Evolutionary conservation across 64 coral and sea anemone genomes (phyloP).

Genomic region (Orbicella faveolata): DNA sequence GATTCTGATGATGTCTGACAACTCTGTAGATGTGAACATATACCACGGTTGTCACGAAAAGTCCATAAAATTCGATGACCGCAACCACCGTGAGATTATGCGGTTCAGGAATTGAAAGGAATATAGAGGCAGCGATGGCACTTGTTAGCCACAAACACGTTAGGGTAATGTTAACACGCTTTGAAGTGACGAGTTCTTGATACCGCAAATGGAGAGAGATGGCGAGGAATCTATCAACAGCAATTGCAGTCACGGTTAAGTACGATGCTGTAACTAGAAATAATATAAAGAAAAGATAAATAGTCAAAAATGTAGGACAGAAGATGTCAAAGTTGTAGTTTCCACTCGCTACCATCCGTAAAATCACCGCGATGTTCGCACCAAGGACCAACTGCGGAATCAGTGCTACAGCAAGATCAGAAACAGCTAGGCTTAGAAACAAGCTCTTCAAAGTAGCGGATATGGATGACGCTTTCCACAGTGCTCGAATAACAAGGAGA

Average conservation of each 20-base stretch:
- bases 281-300: not conserved
- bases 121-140: not conserved
- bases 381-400: not conserved
- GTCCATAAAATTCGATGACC: not conserved
- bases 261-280: constrained; percentile 6
- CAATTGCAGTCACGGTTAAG: constrained; percentile 5
- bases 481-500: not conserved
- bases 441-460: not conserved
- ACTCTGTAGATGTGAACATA: constrained; percentile 2
- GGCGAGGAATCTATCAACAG: constrained; percentile 31
- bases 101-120: not conserved
- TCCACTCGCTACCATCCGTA: not conserved
- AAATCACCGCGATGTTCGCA: not conserved
- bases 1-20: not conserved
- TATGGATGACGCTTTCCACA: not conserved
- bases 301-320: not conserved
- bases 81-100: not conserved
- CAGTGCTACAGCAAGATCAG: no score
- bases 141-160: constrained; percentile 1
- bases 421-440: no score
- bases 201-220: constrained; percentile 32
- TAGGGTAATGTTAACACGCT: not conserved
- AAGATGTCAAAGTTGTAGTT: not conserved
- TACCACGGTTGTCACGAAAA: not conserved
- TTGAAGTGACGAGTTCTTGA: constrained; percentile 11